Base-by-base conservation (phyloP, 1,140 invertebrate species). In the Lasaia peninsularis region DNA sequence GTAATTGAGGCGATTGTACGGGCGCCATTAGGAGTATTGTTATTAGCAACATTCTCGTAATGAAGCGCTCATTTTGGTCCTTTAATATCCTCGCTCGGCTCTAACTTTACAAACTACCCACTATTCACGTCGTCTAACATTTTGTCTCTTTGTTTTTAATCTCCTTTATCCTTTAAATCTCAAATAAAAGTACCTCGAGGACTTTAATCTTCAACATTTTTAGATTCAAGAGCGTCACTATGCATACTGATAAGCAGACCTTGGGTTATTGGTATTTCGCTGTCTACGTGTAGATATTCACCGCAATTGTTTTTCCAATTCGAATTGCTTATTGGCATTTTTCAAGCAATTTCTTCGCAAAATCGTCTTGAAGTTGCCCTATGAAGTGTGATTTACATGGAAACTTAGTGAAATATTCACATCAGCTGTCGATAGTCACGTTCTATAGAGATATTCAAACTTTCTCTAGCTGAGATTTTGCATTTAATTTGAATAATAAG, bases 31-130 rank as follows among this genome's bases (percentile, higher is more conserved):
- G 80, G 76, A 76, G 82, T 88, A 89, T 89, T 89, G 87, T 89
- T 90, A 90, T 90, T 85, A 78, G 82, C 75, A 67, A 77, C 76
- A 86, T 88, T 88, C 73, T 69, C 74, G 79, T 88, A 89, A 90
- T 89, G 85, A 89, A 89, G 75, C 79, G 84, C 81, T 89, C 87
- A 83, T 90, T 89, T 85, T 84, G 81, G 75, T 80, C 70, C 75
- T 76, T 78, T 86, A 80, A 86, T 86, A 84, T 81, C 69, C 72
- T 78, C 75, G 72, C 71, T 82, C 77, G 75, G 61, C 67, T 71
- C 73, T 73, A 64, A 68, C 62, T 69, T 55, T 56, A 56, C 67
- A 61, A 71, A 72, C 66, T 58, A 69, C 69, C 69, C 76, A 65
- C 71, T 77, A 80, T 80, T 76, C 73, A 73, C 69, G 69, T 69